phyloP scores from a whole-genome alignment of 2,113 vertebrate species.

The Sus scrofa region T2T-Sscrofa CM000824.6:73523501-73524000 shows the following conservation, averaged over 20 bases:
- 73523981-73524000: not conserved
- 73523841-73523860: not conserved
- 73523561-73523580: constrained; percentile 73
- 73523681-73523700: constrained; percentile 16
- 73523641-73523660: constrained; percentile 17
- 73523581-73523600: constrained; percentile 69
- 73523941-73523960: not conserved
- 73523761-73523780: not conserved
- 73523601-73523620: constrained; percentile 58
- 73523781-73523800: not conserved
- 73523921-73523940: not conserved
- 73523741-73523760: not conserved
- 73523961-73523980: not conserved
- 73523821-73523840: not conserved
- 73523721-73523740: not conserved
- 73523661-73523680: constrained; percentile 57
- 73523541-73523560: constrained; percentile 78
- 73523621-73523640: constrained; percentile 63
- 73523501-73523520: constrained; percentile 75
- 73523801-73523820: not conserved
- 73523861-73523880: not conserved
- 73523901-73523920: not conserved
- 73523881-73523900: not conserved
- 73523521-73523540: constrained; percentile 84
- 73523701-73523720: not conserved